A percentile compares a stretch with the other conserved stretches of the same genome.
Evolutionary conservation across 2,797 vertebrate species (phyloP).

Genomic region (Crax fasciolata): DNA sequence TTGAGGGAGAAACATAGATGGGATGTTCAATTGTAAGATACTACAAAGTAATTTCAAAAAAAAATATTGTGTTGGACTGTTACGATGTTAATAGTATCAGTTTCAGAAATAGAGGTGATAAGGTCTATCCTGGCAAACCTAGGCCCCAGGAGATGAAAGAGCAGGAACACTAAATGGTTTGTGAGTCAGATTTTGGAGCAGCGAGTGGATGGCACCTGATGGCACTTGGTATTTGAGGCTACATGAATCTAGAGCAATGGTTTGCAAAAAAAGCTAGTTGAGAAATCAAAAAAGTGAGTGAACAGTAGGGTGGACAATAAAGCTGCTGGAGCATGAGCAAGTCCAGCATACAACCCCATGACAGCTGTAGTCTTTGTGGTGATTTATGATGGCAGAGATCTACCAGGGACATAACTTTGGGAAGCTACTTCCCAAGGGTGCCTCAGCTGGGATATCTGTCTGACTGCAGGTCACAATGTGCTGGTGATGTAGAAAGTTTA

Average conservation of each 20-base stretch:
- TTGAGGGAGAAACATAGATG: neutral
- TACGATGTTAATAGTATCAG: neutral
- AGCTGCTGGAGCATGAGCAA: neutral
- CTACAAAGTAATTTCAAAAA: neutral
- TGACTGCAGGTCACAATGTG: neutral
- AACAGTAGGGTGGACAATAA: neutral
- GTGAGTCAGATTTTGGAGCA: neutral
- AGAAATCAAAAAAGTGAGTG: neutral
- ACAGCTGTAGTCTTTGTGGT: conserved; percentile 5
- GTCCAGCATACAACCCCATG: neutral
- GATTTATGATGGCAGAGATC: conserved; percentile 15
- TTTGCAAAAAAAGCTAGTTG: neutral
- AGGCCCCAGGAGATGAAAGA: neutral
- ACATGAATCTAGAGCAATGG: neutral
- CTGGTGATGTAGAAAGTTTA: neutral
- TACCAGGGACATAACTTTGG: neutral
- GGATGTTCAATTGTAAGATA: neutral
- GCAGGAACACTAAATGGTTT: neutral
- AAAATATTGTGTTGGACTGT: neutral
- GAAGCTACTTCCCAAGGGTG: conserved; percentile 13
- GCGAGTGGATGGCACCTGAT: rapidly evolving
- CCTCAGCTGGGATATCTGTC: conserved; percentile 2
- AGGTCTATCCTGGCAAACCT: neutral
- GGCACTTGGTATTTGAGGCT: neutral
- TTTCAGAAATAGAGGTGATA: neutral